Evolutionary conservation across 2,113 vertebrate genomes (phyloP), one percentile per base, ranked within the genome.

Genomic region (Scortum barcoo): DNA sequence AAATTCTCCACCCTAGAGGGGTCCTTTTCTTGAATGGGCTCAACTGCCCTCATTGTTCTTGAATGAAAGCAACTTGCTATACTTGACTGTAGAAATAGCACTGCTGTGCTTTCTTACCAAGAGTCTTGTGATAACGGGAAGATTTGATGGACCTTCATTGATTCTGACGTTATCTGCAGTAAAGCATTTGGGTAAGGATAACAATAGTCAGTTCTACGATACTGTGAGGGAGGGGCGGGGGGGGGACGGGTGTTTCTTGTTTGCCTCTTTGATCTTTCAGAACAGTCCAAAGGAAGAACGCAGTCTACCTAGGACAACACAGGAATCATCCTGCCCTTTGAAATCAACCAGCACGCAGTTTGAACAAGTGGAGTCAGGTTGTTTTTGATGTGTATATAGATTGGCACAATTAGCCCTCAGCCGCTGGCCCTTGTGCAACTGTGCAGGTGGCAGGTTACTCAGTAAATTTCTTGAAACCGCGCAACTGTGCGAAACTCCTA

Each of bases 241-340:
- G 93, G 92, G 73, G 54, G 66, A 76, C 84, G 93, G 92, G 73
- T 93, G 56, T 93, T 62, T 92, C 53, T 89, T 88, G 62, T 89
- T 81, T 92, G 74, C 86, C 88, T 93, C 72, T 94, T 92, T 93
- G 81, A 88, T 95, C 85, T 95, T 95, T 65, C 95, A 96, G 95
- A 95, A 86, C 85, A 88, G 81, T 81, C 91, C 87, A 86, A 84
- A 87, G 72, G 93, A 94, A 87, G 93, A 93, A 84, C 71, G 90
- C 85, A 78, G 86, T 90, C 90, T 75, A 48, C 91, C 83, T 82
- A 74, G 68, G 93, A 92, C 93, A 87, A 82, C 90, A 85, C 88
- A 78, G 89, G 92, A 94, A 76, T 89, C 90, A 53, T 44, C 87
- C 69, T 76, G 60, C 87, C 76, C 78, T 81, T 88, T 90, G 83